Evolutionary conservation across 2,113 vertebrate genomes (phyloP), one percentile per base, ranked within the genome.

Genomic region (Rhynchopsitta pachyrhyncha): DNA sequence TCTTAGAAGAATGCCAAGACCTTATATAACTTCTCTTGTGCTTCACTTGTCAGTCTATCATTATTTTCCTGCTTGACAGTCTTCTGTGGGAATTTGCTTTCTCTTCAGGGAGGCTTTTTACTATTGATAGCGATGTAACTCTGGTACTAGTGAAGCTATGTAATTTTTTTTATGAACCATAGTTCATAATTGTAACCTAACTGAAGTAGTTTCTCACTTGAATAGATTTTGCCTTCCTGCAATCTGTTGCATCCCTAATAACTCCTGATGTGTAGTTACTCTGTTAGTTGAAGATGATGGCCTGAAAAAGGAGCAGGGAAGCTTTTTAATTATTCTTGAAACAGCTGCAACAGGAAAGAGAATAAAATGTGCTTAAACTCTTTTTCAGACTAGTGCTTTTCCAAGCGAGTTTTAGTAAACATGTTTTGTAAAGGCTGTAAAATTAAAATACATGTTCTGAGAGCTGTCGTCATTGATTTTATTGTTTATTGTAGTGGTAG

Each of bases 371-470:
- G 17, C 67, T 92, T 92, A 63, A 93, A 67, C 37, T 85, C n/a
- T 76, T 73, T 81, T 78, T 70, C 59, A 35, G 41, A 50, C 7
- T 17, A 11, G 53, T 59, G 78, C 19, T 91, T 73, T 95, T 77
- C n/a, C 59, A 63, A 79, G 64, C 14, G 77, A 81, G 88, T 95
- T 92, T 95, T 93, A 81, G 79, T 90, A 81, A 86, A 80, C 53
- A 17, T 64, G 25, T 82, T 91, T 91, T 63, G 41, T 73, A 88
- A 57, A 76, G 49, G 25, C 53, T 90, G 19, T 77, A 85, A 90
- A 79, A 79, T 86, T 49, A 74, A 95, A 90, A 82, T 88, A 42
- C 12, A 1, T 35, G 13, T 77, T 92, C 25, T 50, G 44, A 90
- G 29, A 67, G 7, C 69, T 84, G 16, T 44, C 6, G 4, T 16